These are phyloP conservation scores for Pycnomerus fuliginosus DNA, from an alignment of 2,888 invertebrate genomes.

Conservation along the genomic window DNA sequence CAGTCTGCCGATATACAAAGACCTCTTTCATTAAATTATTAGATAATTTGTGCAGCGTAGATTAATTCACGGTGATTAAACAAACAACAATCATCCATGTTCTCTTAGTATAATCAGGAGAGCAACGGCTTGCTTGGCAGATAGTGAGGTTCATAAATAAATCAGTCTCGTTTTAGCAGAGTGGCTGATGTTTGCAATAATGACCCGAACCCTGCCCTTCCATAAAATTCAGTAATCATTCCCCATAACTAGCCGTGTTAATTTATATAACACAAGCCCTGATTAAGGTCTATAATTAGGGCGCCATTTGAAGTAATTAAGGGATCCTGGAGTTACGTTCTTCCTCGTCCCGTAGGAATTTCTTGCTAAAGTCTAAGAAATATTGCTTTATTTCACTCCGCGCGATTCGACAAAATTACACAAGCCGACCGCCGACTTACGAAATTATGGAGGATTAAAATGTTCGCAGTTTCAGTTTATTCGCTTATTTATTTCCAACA, in stretches of 20 bases:
- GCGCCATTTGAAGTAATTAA: slow-evolving; percentile 29
- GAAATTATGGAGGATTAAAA: background rate
- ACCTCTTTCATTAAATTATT: too few species aligned
- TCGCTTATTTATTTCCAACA: too few species aligned
- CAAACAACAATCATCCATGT: slow-evolving; percentile 13
- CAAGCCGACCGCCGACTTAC: background rate
- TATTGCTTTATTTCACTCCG: slow-evolving; percentile 12
- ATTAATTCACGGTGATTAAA: slow-evolving; percentile 11
- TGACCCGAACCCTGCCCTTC: slow-evolving; percentile 4
- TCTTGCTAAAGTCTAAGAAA: slow-evolving; percentile 13
- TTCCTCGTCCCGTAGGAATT: slow-evolving; percentile 14
- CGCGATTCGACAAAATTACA: background rate
- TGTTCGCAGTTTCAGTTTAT: slow-evolving; percentile 1
- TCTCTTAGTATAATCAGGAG: slow-evolving; percentile 8
- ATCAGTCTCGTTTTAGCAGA: slow-evolving; percentile 5
- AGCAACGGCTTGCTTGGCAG: slow-evolving; percentile 3
- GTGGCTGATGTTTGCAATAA: slow-evolving; percentile 5
- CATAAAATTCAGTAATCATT: slow-evolving; percentile 20
- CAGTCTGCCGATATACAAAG: too few species aligned
- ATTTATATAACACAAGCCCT: slow-evolving; percentile 27
- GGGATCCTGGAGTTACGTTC: slow-evolving; percentile 15
- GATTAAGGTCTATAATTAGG: slow-evolving; percentile 29
- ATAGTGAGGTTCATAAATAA: slow-evolving; percentile 12
- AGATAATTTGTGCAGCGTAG: too few species aligned
- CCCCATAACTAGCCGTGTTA: slow-evolving; percentile 26